Percentiles rank a stretch among this genome's conserved stretches.
Conservation (phyloP, 2,797 vertebrate genomes). For the Anisognathus igniventris region DNA sequence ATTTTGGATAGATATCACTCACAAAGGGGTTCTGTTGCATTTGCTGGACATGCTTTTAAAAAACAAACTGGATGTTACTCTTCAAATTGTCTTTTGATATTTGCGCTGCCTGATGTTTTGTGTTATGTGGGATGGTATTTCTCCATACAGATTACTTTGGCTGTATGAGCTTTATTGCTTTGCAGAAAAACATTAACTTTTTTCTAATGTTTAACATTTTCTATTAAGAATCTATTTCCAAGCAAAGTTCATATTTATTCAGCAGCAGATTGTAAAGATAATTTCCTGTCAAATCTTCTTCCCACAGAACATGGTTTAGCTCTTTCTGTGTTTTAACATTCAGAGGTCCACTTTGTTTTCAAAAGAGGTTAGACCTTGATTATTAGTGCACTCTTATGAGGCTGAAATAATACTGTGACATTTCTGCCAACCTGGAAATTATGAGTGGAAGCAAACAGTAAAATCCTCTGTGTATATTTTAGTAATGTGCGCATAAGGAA, state of each 20-base stretch:
- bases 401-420: not conserved
- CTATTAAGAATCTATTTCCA: not conserved
- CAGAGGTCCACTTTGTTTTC: not conserved
- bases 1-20: not conserved
- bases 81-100: not conserved
- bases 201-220: not conserved
- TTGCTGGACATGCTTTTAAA: not conserved
- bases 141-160: not conserved
- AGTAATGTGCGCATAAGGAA: not conserved
- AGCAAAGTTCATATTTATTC: not conserved
- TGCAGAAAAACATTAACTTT: not conserved
- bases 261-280: not conserved
- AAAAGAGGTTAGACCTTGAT: not conserved
- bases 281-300: not conserved
- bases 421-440: not conserved
- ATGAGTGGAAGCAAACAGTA: not conserved
- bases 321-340: not conserved
- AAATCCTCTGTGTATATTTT: not conserved
- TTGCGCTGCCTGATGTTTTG: not conserved
- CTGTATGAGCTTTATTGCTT: not conserved
- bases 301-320: not conserved
- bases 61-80: not conserved
- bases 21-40: not conserved
- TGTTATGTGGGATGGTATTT: not conserved
- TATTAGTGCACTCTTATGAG: not conserved